phyloP scores from a whole-genome alignment of 2,113 vertebrate genomes.

The Anoura caudifer region DNA sequence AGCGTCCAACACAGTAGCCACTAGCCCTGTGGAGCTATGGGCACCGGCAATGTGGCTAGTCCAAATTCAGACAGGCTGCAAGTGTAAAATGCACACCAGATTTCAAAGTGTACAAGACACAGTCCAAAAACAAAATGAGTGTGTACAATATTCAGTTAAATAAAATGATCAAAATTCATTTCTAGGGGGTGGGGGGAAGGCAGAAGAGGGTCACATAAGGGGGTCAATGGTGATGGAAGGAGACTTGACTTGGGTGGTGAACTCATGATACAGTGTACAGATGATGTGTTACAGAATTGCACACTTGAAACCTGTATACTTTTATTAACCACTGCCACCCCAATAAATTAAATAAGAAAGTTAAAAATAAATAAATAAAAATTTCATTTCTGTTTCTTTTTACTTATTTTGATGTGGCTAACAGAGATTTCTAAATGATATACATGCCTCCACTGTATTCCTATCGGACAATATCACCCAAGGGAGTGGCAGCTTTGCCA shows the following conservation, averaged over 20 bases:
- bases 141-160: not conserved
- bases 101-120: not conserved
- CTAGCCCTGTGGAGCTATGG: not conserved
- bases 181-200: not conserved
- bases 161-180: not conserved
- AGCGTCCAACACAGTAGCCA: not conserved
- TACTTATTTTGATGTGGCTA: not conserved
- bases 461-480: not conserved
- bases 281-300: not conserved
- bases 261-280: not conserved
- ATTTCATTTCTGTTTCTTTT: not conserved
- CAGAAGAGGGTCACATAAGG: not conserved
- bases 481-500: not conserved
- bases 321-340: not conserved
- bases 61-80: not conserved
- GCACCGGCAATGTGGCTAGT: not conserved
- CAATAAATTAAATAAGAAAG: not conserved
- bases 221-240: not conserved
- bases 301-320: not conserved
- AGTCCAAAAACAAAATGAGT: not conserved
- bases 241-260: not conserved
- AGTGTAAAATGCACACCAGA: not conserved
- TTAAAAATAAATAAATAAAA: not conserved
- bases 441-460: not conserved
- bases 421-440: not conserved